These are phyloP conservation scores for Chaetura pelagica DNA, from an alignment of 2,113 vertebrate genomes.

Conservation along the genomic window DNA sequence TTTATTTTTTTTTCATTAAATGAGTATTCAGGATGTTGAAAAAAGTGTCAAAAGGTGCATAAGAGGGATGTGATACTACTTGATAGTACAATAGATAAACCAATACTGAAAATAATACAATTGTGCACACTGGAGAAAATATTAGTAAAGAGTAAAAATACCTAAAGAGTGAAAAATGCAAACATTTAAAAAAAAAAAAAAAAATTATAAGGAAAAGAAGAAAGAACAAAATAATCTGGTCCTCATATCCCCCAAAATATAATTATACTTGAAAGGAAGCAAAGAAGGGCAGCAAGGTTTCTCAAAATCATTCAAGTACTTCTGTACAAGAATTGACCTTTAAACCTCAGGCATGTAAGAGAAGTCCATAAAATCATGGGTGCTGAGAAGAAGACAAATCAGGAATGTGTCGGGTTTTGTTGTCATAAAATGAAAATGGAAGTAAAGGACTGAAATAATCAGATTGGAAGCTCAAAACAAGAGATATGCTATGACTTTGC, in stretches of 20 bases:
- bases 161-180: neutral
- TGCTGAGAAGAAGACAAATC: neutral
- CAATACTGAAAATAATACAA: neutral
- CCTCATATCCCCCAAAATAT: neutral
- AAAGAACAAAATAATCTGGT: neutral
- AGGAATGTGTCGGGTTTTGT: neutral
- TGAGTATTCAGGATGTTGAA: neutral
- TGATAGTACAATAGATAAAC: neutral
- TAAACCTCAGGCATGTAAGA: neutral
- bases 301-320: neutral
- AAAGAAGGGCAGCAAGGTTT: neutral
- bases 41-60: neutral
- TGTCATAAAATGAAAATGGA: neutral
- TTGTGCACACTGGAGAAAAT: neutral
- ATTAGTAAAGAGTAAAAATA: neutral
- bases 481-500: neutral
- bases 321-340: neutral
- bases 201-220: neutral
- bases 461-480: neutral
- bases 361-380: neutral
- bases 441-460: neutral
- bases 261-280: neutral
- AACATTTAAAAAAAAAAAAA: no score
- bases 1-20: neutral
- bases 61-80: neutral